phyloP scores from a whole-genome alignment of 2,888 invertebrate species.

The Tetragnatha montana region DNA sequence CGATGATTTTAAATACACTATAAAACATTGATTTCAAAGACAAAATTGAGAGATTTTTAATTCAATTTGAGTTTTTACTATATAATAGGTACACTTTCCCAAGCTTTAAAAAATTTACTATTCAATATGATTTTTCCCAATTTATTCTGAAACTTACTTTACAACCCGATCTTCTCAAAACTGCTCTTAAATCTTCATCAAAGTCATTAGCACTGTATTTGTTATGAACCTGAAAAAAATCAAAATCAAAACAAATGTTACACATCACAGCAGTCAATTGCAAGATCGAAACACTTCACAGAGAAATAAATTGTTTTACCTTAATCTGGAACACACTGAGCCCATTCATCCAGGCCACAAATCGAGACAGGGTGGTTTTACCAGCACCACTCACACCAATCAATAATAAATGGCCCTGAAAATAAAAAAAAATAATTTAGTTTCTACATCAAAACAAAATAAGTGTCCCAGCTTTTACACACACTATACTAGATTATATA shows the following conservation, averaged over 20 bases:
- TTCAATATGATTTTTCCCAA: too few species aligned
- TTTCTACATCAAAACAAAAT: too few species aligned
- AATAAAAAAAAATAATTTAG: background rate
- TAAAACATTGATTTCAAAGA: too few species aligned
- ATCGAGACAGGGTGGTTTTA: slow-evolving; percentile 98
- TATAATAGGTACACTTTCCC: too few species aligned
- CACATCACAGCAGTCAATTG: background rate
- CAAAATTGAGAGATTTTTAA: too few species aligned
- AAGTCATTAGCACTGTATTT: slow-evolving; percentile 99
- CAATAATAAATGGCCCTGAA: slow-evolving; percentile 89
- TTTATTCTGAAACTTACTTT: slow-evolving; percentile 74
- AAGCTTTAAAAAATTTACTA: too few species aligned
- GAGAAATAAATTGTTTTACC: slow-evolving; percentile 77
- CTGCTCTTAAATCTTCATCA: slow-evolving; percentile 93
- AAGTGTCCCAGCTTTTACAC: background rate
- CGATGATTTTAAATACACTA: too few species aligned
- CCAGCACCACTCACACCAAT: slow-evolving; percentile 99
- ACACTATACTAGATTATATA: background rate
- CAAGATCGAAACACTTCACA: background rate
- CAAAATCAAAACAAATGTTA: slow-evolving; percentile 2
- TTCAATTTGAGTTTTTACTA: too few species aligned
- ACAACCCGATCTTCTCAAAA: slow-evolving; percentile 79
- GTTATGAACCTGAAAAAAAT: slow-evolving; percentile 87
- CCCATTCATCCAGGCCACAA: slow-evolving; percentile 99
- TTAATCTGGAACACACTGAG: slow-evolving; percentile 99